A percentile compares a stretch with the other conserved stretches of the same genome.
Evolutionary conservation across 2,888 invertebrate genomes (phyloP).

Genomic region (Neuroscelio doddi): DNA sequence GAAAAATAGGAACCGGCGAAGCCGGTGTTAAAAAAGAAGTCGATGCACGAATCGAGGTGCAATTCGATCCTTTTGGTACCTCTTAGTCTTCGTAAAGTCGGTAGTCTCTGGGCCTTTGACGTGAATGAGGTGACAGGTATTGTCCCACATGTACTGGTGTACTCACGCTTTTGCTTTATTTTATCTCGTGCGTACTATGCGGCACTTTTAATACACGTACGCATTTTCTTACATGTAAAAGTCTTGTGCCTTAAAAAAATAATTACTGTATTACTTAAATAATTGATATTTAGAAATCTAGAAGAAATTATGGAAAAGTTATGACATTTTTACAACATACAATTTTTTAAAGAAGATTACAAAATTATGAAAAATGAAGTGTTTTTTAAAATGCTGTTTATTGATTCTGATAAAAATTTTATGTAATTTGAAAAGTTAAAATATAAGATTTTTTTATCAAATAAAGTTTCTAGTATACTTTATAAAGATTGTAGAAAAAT

Average conservation of each 20-base stretch:
- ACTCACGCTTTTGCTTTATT: constrained; percentile 50
- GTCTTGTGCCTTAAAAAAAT: background rate
- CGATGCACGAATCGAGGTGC: constrained; percentile 64
- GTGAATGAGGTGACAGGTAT: constrained; percentile 64
- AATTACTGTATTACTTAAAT: background rate
- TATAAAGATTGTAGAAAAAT: no score
- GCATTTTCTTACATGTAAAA: background rate
- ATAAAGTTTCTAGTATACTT: no score
- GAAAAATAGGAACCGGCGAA: constrained; percentile 3
- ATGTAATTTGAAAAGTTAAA: no score
- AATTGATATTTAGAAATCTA: no score
- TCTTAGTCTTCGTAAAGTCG: constrained; percentile 48
- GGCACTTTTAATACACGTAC: constrained; percentile 53
- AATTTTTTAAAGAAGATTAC: no score
- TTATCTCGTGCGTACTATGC: constrained; percentile 59
- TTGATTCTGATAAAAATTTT: no score
- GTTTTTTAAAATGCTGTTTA: no score
- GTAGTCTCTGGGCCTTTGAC: constrained; percentile 61
- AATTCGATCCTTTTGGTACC: constrained; percentile 65
- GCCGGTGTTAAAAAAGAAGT: constrained; percentile 59
- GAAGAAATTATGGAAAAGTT: no score
- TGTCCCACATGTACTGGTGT: constrained; percentile 56
- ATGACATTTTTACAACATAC: no score
- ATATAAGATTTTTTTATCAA: no score
- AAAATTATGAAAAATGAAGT: no score